Percentiles rank a stretch among this genome's conserved stretches.
Evolutionary conservation across 2,888 invertebrate species (phyloP).

Genomic region (Hybos culiciformis): DNA sequence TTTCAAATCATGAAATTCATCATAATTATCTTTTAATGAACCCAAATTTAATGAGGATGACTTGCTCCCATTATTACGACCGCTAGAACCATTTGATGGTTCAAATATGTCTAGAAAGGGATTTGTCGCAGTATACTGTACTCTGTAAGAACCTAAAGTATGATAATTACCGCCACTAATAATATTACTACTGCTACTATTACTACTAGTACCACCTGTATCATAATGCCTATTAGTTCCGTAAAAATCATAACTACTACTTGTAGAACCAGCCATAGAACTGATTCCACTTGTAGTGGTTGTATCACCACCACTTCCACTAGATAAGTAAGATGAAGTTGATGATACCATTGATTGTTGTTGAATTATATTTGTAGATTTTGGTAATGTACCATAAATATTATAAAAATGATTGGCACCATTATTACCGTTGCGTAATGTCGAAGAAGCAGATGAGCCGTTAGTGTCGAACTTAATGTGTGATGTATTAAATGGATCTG

Average conservation of each 20-base stretch:
- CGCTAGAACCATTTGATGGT: constrained; percentile 19
- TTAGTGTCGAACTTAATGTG: constrained; percentile 1
- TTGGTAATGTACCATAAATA: constrained; percentile 35
- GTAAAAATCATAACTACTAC: constrained; percentile 34
- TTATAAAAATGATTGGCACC: constrained; percentile 25
- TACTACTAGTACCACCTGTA: constrained; percentile 6
- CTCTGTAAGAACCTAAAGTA: constrained; percentile 34
- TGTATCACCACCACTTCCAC: constrained; percentile 14
- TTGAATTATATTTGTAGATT: constrained; percentile 23
- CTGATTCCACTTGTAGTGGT: constrained; percentile 33
- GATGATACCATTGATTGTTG: constrained; percentile 18
- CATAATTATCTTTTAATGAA: constrained; percentile 23
- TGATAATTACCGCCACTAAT: constrained; percentile 29
- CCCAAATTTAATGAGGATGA: not conserved
- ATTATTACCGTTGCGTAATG: constrained; percentile 18
- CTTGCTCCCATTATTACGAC: constrained; percentile 8
- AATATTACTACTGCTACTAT: constrained; percentile 7
- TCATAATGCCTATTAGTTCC: constrained; percentile 18
- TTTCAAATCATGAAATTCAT: constrained; percentile 35
- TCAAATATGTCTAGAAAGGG: constrained; percentile 36
- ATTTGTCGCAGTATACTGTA: constrained; percentile 37
- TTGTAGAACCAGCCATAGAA: constrained; percentile 32
- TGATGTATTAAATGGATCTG: constrained; percentile 19
- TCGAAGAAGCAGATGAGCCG: not conserved
- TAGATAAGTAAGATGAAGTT: constrained; percentile 21